A percentile compares a stretch with the other conserved stretches of the same genome.
These are phyloP conservation scores for Micronisus gabar DNA, from an alignment of 2,113 vertebrate genomes.

Conservation along the genomic window DNA sequence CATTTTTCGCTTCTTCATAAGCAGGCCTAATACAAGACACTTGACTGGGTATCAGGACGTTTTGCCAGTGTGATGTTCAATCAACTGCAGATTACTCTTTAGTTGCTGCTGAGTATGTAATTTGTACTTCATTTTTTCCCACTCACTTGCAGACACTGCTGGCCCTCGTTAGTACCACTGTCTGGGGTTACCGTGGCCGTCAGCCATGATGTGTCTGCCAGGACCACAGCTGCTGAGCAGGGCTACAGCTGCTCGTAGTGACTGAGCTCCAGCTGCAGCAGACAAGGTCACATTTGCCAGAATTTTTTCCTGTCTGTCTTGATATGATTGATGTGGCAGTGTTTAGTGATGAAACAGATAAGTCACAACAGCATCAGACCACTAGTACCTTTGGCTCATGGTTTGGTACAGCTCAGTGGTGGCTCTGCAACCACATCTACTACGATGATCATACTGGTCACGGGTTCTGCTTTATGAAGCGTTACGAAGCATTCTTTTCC, in stretches of 20 bases:
- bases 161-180: neutral
- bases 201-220: neutral
- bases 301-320: neutral
- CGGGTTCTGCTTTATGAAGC: neutral
- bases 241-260: neutral
- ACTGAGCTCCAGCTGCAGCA: conserved; percentile 34
- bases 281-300: neutral
- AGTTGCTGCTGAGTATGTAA: neutral
- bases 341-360: neutral
- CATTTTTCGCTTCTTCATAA: neutral
- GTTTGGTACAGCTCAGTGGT: neutral
- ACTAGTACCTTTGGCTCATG: neutral
- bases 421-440: neutral
- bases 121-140: neutral
- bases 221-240: conserved; percentile 20
- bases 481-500: accelerated
- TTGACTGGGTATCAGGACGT: neutral
- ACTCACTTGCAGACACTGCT: neutral
- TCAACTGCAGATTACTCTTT: neutral
- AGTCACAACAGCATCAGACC: neutral
- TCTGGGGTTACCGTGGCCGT: neutral
- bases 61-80: neutral
- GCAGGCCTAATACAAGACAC: neutral
- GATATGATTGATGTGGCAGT: neutral
- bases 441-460: accelerated